Conservation (phyloP, 2,797 vertebrate genomes). For the Hypotaenidia philippensis region DNA sequence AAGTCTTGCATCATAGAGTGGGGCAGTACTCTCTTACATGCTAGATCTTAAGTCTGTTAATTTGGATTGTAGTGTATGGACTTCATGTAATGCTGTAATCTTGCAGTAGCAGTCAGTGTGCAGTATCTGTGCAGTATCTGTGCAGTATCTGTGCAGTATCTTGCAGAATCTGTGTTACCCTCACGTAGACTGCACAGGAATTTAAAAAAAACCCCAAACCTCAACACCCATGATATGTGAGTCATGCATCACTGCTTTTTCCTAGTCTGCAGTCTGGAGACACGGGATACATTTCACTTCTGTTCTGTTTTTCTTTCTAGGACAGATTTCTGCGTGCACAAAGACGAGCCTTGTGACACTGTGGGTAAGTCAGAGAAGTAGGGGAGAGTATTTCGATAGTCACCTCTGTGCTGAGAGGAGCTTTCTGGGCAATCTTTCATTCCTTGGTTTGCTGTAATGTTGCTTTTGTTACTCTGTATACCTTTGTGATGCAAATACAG, state of each 20-base stretch:
- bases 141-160: no score
- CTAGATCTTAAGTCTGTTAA: neutral
- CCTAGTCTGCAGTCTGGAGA: conserved; percentile 2
- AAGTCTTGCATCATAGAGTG: neutral
- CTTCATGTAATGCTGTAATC: neutral
- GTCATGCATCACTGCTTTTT: neutral
- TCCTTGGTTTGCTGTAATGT: neutral
- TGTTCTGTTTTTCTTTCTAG: conserved; percentile 82
- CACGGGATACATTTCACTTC: conserved; percentile 36
- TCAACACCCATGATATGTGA: neutral
- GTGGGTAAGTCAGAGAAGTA: conserved; percentile 89
- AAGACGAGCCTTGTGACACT: conserved; percentile 98
- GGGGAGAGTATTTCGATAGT: neutral
- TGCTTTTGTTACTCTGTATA: neutral
- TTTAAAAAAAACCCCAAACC: neutral
- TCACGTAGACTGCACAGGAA: neutral
- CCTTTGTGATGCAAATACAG: neutral
- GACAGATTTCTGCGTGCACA: conserved; percentile 98
- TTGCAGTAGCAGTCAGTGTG: neutral
- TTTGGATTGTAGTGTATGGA: neutral
- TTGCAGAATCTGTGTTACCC: neutral
- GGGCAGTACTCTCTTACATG: neutral
- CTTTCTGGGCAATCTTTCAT: neutral
- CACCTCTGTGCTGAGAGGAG: neutral
- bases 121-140: neutral